Conservation (phyloP, 2,113 vertebrate species). For the Felis catus region DNA sequence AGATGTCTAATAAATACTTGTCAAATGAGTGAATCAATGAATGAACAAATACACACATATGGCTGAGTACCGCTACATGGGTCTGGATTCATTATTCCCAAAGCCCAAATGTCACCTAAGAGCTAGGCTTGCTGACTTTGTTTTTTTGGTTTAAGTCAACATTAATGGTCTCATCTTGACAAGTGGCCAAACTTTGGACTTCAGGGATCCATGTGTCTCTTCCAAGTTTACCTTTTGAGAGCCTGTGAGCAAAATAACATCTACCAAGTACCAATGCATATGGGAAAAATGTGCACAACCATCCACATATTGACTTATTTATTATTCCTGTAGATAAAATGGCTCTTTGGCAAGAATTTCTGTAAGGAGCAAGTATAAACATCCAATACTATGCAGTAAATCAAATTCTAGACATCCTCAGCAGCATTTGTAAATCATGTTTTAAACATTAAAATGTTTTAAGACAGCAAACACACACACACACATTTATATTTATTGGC, state of each 20-base stretch:
- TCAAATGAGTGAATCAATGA: background rate
- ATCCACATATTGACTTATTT: slow-evolving; percentile 79
- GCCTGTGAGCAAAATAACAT: slow-evolving; percentile 52
- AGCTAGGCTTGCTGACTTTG: background rate
- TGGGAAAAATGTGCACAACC: slow-evolving; percentile 62
- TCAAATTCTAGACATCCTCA: slow-evolving; percentile 78
- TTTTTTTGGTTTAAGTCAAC: background rate
- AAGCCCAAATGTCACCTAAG: slow-evolving; percentile 7
- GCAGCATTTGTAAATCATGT: slow-evolving; percentile 80
- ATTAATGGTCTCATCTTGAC: slow-evolving; percentile 10
- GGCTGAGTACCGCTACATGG: background rate
- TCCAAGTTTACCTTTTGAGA: slow-evolving; percentile 40
- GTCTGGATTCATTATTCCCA: background rate
- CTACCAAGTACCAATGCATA: slow-evolving; percentile 48
- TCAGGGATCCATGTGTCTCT: background rate
- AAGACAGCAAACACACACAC: slow-evolving; percentile 71
- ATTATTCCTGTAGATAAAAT: slow-evolving; percentile 80
- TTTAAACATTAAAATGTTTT: slow-evolving; percentile 82
- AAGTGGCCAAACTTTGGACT: background rate
- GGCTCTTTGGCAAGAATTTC: slow-evolving; percentile 78
- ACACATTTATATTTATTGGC: slow-evolving; percentile 79
- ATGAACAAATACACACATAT: background rate
- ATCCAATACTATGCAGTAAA: slow-evolving; percentile 75
- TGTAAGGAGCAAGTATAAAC: slow-evolving; percentile 76
- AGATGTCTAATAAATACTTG: background rate